phyloP scores from a whole-genome alignment of 2,113 vertebrate genomes.

The Catagonus wagneri region DNA sequence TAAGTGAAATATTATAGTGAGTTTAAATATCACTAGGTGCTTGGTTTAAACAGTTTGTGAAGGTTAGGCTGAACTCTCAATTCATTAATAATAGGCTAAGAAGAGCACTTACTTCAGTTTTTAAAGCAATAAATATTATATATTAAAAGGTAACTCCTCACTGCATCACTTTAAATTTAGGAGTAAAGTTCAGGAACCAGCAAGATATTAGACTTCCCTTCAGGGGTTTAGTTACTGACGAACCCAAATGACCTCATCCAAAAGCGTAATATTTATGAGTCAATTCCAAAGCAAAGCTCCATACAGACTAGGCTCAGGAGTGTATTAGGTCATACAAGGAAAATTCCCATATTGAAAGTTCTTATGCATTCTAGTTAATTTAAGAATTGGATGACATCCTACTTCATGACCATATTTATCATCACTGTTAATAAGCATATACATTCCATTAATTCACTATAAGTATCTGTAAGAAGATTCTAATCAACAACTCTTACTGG shows the following conservation, averaged over 20 bases:
- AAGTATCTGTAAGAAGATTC: background rate
- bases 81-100: conserved; percentile 42
- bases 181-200: conserved; percentile 31
- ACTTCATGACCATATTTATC: conserved; percentile 54
- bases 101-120: conserved; percentile 32
- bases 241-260: conserved; percentile 4
- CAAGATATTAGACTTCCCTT: conserved; percentile 2
- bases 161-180: background rate
- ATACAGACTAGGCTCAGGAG: background rate
- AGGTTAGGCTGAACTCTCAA: conserved; percentile 41
- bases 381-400: background rate
- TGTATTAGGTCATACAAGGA: background rate
- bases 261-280: background rate
- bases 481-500: background rate
- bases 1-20: conserved; percentile 51
- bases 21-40: conserved; percentile 33
- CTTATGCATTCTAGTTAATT: conserved; percentile 12
- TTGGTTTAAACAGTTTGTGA: conserved; percentile 2
- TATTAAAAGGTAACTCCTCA: conserved; percentile 35
- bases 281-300: background rate
- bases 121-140: conserved; percentile 47
- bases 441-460: conserved; percentile 24
- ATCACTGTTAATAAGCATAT: conserved; percentile 14
- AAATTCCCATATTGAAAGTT: background rate
- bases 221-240: background rate